A percentile compares a stretch with the other conserved stretches of the same genome.
Evolutionary conservation across 2,888 invertebrate species (phyloP).

Genomic region (Allygus modestus): DNA sequence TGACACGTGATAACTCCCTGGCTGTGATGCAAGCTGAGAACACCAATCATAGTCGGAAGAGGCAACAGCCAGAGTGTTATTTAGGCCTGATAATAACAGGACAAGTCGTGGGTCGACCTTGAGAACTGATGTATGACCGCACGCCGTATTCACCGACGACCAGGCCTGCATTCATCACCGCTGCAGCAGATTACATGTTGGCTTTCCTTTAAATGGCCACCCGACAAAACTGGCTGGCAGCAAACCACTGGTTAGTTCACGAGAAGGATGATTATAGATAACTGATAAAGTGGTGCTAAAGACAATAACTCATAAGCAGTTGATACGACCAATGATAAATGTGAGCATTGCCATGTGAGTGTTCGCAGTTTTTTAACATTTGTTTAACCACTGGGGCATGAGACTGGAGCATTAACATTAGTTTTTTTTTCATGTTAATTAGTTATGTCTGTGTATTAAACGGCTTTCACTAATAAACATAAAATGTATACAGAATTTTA

Average conservation of each 20-base stretch:
- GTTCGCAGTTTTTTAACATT: no score
- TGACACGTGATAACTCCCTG: conserved; percentile 13
- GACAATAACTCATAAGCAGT: neutral
- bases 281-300: neutral
- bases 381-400: no score
- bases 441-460: no score
- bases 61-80: conserved; percentile 21
- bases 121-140: neutral
- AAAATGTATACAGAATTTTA: no score
- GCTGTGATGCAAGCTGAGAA: neutral
- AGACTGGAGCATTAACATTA: no score
- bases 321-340: no score
- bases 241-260: neutral
- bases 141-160: neutral
- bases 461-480: no score
- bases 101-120: neutral
- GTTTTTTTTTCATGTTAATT: no score
- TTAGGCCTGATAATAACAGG: conserved; percentile 30
- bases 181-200: neutral
- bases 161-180: neutral
- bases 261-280: neutral
- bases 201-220: neutral
- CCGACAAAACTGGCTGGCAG: neutral
- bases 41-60: conserved; percentile 2
- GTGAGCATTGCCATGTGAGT: no score